Evolutionary conservation across 2,113 vertebrate genomes (phyloP), one percentile per base, ranked within the genome.

Genomic region (Myrmecophaga tridactyla): DNA sequence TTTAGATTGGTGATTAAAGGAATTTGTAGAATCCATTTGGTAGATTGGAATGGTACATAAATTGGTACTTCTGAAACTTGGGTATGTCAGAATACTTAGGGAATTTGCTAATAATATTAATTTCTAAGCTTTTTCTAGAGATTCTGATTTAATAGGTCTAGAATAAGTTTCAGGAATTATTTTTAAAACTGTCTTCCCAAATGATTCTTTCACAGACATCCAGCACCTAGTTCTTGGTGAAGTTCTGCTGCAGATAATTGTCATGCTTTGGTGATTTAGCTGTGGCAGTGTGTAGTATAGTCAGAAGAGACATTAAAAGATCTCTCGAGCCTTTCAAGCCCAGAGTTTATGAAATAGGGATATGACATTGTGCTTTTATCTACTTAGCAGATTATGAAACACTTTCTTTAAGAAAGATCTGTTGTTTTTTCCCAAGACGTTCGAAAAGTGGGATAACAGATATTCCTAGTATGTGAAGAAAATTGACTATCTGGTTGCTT

Each of bases 351-450:
- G 48, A 85, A 81, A 41, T 90, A 75, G 48, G 5, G 77, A 25
- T 94, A 41, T 75, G 56, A 51, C 18, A 15, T 70, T 84, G 13
- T 87, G 63, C 4, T 84, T 92, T 58, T 69, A 73, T 78, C 58
- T 89, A 73, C 36, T 89, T 81, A 67, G 53, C 31, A 63, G 82
- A 70, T 84, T 70, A 36, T 81, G 36, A 70, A 75, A 77, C 95
- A 86, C n/a, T 85, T 93, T 2, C 36, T 92, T 94, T 63, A 87
- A n/a, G 31, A 75, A 86, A 85, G 56, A 69, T n/a, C 4, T 77
- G 73, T 10, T 13, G 81, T 90, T 81, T 85, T 70, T 72, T 27
- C 34, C 39, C 31, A 48, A 14, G 23, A 11, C 31, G 20, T 90
- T 86, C 27, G 34, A 56, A 43, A 51, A 80, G 14, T 62, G 29